phyloP scores from a whole-genome alignment of 2,113 vertebrate species.

The Rhombomys opimus region DNA sequence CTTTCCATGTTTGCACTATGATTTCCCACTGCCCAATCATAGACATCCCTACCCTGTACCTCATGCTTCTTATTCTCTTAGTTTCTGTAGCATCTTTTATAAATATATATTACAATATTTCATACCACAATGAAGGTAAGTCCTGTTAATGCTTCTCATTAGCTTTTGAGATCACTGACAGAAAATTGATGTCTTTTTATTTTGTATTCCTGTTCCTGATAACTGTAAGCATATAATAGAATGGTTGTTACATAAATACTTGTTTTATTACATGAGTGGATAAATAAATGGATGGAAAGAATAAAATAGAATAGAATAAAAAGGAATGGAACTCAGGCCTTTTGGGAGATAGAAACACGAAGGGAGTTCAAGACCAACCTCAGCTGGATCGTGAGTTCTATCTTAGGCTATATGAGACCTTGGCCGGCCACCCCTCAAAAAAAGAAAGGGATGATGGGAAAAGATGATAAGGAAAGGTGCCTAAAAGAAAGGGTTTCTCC shows the following conservation, averaged over 20 bases:
- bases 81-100: neutral
- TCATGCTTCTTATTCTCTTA: neutral
- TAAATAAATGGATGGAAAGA: constrained; percentile 11
- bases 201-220: constrained; percentile 38
- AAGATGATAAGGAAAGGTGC: neutral
- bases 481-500: constrained; percentile 22
- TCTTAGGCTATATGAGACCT: neutral
- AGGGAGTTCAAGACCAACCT: neutral
- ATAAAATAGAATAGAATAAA: neutral
- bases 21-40: neutral
- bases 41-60: neutral
- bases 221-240: constrained; percentile 1
- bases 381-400: neutral
- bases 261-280: constrained; percentile 29
- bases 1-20: neutral
- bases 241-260: constrained; percentile 24
- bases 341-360: neutral
- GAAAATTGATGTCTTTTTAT: neutral
- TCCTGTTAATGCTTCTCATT: neutral
- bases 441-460: neutral
- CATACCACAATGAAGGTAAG: neutral
- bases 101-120: neutral
- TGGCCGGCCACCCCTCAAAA: neutral
- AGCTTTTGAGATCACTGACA: neutral
- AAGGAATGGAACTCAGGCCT: neutral